A percentile compares a stretch with the other conserved stretches of the same genome.
phyloP scores from a whole-genome alignment of 2,113 vertebrate species.

The Prinia subflava region DNA sequence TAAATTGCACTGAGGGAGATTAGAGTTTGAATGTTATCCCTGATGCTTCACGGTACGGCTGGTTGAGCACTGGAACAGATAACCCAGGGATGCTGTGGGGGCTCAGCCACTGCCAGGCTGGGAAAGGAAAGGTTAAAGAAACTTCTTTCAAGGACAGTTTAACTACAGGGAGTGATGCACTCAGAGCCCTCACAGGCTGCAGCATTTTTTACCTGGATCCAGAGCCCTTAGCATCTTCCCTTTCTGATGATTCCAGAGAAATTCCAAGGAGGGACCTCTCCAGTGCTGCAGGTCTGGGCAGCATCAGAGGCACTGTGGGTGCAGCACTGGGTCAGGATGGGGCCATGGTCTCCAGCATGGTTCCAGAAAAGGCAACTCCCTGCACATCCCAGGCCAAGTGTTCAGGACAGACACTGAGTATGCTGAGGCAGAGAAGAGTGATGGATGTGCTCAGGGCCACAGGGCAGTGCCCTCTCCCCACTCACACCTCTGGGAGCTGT shows the following conservation, averaged over 20 bases:
- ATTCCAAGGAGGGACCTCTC: not conserved
- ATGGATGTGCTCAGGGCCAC: not conserved
- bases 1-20: conserved; percentile 51
- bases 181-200: not conserved
- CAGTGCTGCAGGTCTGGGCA: not conserved
- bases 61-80: conserved; percentile 14
- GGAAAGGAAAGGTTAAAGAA: conserved; percentile 9
- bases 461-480: not conserved
- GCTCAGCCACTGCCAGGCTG: not conserved
- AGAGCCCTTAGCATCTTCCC: not conserved
- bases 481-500: not conserved
- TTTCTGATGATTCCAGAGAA: not conserved
- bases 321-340: not conserved
- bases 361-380: not conserved
- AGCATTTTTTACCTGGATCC: not conserved
- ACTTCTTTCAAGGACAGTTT: not conserved
- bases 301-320: not conserved
- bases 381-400: not conserved
- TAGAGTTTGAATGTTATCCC: conserved; percentile 19
- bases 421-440: not conserved
- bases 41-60: not conserved
- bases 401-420: not conserved
- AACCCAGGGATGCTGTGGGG: not conserved
- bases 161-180: not conserved
- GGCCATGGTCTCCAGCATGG: rapidly evolving